phyloP scores from a whole-genome alignment of 2,797 vertebrate genomes.

The Melanotaenia pygmaea region DNA sequence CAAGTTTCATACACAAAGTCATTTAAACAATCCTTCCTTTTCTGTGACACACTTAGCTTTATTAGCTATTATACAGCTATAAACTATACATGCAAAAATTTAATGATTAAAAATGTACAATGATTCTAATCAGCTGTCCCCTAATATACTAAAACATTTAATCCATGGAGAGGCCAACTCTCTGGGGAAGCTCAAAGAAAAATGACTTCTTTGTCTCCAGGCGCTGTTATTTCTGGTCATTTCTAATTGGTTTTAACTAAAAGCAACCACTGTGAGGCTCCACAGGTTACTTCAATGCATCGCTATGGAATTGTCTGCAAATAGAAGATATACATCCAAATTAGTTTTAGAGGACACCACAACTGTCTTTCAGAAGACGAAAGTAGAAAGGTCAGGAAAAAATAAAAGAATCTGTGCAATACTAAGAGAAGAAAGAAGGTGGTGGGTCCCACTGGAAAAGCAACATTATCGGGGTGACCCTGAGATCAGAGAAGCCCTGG shows the following conservation, averaged over 20 bases:
- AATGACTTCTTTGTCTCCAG: slow-evolving; percentile 89
- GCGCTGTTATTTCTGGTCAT: slow-evolving; percentile 91
- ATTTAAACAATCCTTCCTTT: slow-evolving; percentile 76
- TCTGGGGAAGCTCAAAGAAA: slow-evolving; percentile 85
- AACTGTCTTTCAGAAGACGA: slow-evolving; percentile 78
- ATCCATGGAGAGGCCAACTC: slow-evolving; percentile 86
- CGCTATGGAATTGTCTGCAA: slow-evolving; percentile 84
- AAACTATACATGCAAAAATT: slow-evolving; percentile 84
- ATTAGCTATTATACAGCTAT: slow-evolving; percentile 78
- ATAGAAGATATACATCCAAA: slow-evolving; percentile 88
- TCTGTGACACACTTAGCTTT: slow-evolving; percentile 85
- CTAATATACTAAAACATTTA: slow-evolving; percentile 90
- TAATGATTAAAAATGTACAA: slow-evolving; percentile 87
- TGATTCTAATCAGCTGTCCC: slow-evolving; percentile 88
- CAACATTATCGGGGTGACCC: slow-evolving; percentile 67
- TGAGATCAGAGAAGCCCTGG: slow-evolving; percentile 55
- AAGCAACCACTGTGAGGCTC: slow-evolving; percentile 85
- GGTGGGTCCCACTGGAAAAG: slow-evolving; percentile 47
- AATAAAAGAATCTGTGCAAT: slow-evolving; percentile 62
- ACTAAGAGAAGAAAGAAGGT: slow-evolving; percentile 45
- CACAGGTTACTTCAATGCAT: slow-evolving; percentile 85
- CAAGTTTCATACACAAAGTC: slow-evolving; percentile 82
- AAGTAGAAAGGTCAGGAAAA: slow-evolving; percentile 68
- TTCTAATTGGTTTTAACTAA: slow-evolving; percentile 92
- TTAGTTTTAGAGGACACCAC: slow-evolving; percentile 87